phyloP scores from a whole-genome alignment of 2,888 invertebrate genomes.

The Thymelicus lineola region DNA sequence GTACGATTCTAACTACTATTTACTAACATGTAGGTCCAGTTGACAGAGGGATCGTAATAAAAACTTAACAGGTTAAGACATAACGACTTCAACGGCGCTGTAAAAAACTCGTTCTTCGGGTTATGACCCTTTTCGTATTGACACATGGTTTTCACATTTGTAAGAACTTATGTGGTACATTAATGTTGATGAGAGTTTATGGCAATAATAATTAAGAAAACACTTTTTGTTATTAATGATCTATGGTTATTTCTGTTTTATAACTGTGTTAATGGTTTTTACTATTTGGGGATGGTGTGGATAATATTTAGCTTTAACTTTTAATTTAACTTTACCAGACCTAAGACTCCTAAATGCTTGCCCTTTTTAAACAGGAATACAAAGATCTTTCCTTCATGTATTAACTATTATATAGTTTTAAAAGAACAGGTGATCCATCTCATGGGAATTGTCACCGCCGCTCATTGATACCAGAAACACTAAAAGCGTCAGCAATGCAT shows the following conservation, averaged over 20 bases:
- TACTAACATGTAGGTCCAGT: not conserved
- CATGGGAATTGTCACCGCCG: too few species aligned
- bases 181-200: slow-evolving; percentile 34
- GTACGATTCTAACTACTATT: not conserved
- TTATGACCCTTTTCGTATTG: slow-evolving; percentile 34
- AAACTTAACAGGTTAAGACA: slow-evolving; percentile 41
- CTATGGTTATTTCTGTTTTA: slow-evolving; percentile 24
- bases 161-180: slow-evolving; percentile 31
- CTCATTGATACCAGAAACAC: too few species aligned
- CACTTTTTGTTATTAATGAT: slow-evolving; percentile 33
- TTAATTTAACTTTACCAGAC: too few species aligned
- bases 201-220: slow-evolving; percentile 35
- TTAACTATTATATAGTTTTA: too few species aligned
- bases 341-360: too few species aligned
- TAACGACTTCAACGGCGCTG: slow-evolving; percentile 41
- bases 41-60: not conserved
- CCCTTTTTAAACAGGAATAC: too few species aligned
- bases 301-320: too few species aligned
- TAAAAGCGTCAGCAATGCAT: too few species aligned
- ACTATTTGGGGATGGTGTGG: too few species aligned
- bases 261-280: slow-evolving; percentile 6
- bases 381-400: too few species aligned
- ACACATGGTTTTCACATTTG: slow-evolving; percentile 35
- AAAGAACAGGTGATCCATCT: too few species aligned
- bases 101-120: slow-evolving; percentile 38